Evolutionary conservation across 2,888 invertebrate genomes (phyloP), one percentile per base, ranked within the genome.

Genomic region (Scrobipalpa atriplicella): DNA sequence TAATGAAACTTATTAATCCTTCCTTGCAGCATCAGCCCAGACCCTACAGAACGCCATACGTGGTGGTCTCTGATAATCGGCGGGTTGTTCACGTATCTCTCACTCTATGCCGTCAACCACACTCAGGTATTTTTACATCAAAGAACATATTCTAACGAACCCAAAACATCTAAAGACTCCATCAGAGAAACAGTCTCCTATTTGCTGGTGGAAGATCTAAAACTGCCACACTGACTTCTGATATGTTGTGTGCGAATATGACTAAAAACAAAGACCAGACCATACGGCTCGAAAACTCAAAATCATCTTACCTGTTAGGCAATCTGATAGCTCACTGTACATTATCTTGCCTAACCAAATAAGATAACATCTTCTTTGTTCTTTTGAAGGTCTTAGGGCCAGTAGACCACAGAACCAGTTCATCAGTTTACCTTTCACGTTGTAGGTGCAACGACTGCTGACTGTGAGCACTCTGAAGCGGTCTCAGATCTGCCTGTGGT

Each of bases 21-120:
- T 65, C 38, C 81, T 75, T 90, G 76, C 76, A 97, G 97, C 85
- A 94, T 96, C 76, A 95, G 95, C 78, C 75, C 94, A 1, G 96
- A 98, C 88, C 98, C 97, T 6, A 97, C 97, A 0, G 94, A 95
- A 63, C 93, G 98, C 16, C 96, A 97, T 74, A 96, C 97, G 0
- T 96, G 97, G 95, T 97, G 97, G 94, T 95, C 96, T 0, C 92
- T 97, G 36, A 89, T 95, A 5, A 92, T 98, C 64, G 98, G 98
- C n/a, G 98, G 98, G 0, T 86, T 95, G 47, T 94, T 96, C 65
- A 97, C 97, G 0, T 98, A 96, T 80, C 83, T 97, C 52, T 95
- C 97, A 0, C 78, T 98, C 8, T 98, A 97, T 83, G 98, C 96
- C 2, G 97, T 98, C 0, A 98, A 98, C 82, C 98, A 98, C 84